Evolutionary conservation across 2,888 invertebrate genomes (phyloP).

Genomic region (Drosophila monieri): DNA sequence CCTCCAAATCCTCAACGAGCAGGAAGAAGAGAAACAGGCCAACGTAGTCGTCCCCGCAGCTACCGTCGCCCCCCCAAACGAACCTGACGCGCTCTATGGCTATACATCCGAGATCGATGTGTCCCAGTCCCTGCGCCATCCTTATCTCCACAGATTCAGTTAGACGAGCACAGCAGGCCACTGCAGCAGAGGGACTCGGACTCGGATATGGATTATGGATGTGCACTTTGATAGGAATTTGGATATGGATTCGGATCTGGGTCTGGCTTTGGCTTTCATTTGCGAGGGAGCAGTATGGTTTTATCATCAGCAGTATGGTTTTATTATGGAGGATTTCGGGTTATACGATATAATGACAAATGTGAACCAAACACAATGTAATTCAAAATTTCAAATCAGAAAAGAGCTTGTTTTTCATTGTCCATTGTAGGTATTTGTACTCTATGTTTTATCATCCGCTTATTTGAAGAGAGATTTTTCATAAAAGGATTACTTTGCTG

Average conservation of each 20-base stretch:
- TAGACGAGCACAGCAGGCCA: background rate
- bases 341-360: background rate
- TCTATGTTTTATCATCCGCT: too few species aligned
- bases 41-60: background rate
- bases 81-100: background rate
- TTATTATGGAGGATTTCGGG: background rate
- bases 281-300: background rate
- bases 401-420: background rate
- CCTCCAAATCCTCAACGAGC: background rate
- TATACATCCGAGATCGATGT: slow-evolving; percentile 3
- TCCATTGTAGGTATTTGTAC: too few species aligned
- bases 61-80: background rate
- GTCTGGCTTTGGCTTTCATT: background rate
- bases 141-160: background rate
- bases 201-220: background rate
- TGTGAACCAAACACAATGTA: background rate
- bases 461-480: too few species aligned
- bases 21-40: background rate
- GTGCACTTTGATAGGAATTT: background rate
- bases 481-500: too few species aligned
- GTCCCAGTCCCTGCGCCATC: slow-evolving; percentile 1
- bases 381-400: background rate
- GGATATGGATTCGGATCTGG: too few species aligned
- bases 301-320: too few species aligned
- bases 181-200: too few species aligned